Evolutionary conservation across 2,113 vertebrate genomes (phyloP).

Genomic region (Bufo gargarizans): DNA sequence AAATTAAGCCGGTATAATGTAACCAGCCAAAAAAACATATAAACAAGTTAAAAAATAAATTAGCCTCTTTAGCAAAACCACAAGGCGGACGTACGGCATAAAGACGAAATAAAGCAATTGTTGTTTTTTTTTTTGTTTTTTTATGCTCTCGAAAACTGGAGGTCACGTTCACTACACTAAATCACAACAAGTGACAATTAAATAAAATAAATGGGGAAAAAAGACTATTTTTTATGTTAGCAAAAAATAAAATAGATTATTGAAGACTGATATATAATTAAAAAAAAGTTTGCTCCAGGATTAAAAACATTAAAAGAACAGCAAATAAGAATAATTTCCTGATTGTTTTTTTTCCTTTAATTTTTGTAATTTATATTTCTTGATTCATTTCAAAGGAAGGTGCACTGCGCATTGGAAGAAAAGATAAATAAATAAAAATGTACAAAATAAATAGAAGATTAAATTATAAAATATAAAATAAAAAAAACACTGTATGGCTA

Average conservation of each 20-base stretch:
- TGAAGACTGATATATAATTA: background rate
- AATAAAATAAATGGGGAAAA: background rate
- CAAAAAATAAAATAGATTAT: too few relatives aligned
- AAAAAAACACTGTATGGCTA: background rate
- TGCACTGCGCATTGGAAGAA: too few relatives aligned
- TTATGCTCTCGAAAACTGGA: background rate
- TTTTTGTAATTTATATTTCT: too few relatives aligned
- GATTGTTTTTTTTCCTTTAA: too few relatives aligned
- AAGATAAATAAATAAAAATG: background rate
- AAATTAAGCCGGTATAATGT: constrained; percentile 61
- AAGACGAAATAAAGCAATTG: constrained; percentile 20
- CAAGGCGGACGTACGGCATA: constrained; percentile 59
- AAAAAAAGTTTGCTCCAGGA: background rate
- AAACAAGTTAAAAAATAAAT: constrained; percentile 64
- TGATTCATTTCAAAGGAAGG: too few relatives aligned
- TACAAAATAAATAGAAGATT: background rate
- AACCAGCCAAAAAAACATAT: constrained; percentile 64
- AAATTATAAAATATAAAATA: background rate
- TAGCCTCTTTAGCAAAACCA: constrained; percentile 62
- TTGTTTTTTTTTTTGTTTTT: background rate
- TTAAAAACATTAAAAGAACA: too few relatives aligned
- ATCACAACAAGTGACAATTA: background rate
- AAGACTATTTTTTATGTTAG: too few relatives aligned
- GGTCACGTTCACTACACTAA: background rate
- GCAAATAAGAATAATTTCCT: too few relatives aligned